These are phyloP conservation scores for Amphipyra tragopoginis DNA, from an alignment of 2,888 invertebrate species.

Conservation along the genomic window DNA sequence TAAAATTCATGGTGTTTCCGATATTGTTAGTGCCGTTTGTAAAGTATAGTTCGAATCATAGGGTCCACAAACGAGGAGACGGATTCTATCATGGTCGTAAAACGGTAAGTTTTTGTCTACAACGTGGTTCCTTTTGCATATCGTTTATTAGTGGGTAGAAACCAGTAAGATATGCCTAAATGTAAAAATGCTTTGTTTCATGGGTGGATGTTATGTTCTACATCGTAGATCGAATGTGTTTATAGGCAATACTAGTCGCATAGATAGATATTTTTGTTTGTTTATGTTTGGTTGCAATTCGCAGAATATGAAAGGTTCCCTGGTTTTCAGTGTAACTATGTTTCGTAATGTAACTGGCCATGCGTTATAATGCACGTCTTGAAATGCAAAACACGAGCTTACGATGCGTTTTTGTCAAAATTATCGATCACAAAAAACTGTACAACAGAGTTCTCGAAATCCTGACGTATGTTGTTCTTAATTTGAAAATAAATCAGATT, in stretches of 20 bases:
- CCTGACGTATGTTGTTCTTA: background rate
- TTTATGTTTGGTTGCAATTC: constrained; percentile 60
- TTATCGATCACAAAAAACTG: constrained; percentile 51
- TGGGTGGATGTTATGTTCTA: constrained; percentile 42
- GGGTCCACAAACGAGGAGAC: constrained; percentile 89
- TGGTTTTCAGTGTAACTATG: constrained; percentile 19
- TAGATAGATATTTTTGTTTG: constrained; percentile 61
- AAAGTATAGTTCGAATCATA: constrained; percentile 88
- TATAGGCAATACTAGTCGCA: constrained; percentile 33
- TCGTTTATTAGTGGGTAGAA: constrained; percentile 9
- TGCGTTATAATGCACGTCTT: constrained; percentile 48
- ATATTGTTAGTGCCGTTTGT: constrained; percentile 83
- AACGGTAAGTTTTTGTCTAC: constrained; percentile 83
- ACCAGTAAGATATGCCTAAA: constrained; percentile 2
- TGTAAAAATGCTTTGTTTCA: constrained; percentile 57
- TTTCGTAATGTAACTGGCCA: constrained; percentile 25
- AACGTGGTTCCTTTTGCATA: constrained; percentile 56
- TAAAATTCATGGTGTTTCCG: constrained; percentile 88
- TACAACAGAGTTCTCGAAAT: background rate
- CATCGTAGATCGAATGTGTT: constrained; percentile 33
- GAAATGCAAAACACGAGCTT: constrained; percentile 31
- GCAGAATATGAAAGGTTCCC: constrained; percentile 20
- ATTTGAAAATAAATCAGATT: background rate
- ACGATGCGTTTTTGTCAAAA: constrained; percentile 52
- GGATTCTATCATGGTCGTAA: constrained; percentile 90